A percentile compares a stretch with the other conserved stretches of the same genome.
Conservation (phyloP, 2,888 invertebrate species). For the Pandemis corylana region DNA sequence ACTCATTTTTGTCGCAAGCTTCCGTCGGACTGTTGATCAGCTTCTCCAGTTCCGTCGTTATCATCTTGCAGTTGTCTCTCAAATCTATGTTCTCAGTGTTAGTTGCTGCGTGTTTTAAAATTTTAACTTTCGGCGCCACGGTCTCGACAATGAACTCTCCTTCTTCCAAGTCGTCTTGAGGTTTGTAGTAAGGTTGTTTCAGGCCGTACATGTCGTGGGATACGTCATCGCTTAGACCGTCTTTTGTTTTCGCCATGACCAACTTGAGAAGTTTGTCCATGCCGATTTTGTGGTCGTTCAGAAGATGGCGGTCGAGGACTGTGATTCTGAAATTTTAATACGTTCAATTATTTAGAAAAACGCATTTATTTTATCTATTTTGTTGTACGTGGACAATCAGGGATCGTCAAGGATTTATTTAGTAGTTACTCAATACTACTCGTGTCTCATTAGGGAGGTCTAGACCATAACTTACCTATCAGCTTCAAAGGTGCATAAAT, state of each 20-base stretch:
- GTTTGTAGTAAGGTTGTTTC: constrained; percentile 68
- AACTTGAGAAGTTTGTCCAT: constrained; percentile 71
- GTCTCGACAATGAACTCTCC: constrained; percentile 75
- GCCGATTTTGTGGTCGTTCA: constrained; percentile 74
- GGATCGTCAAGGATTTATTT: no score
- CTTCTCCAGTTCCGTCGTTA: constrained; percentile 64
- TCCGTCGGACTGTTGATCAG: constrained; percentile 56
- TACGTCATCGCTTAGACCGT: constrained; percentile 62
- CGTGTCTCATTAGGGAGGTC: no score
- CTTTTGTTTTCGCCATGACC: constrained; percentile 76
- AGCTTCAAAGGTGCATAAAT: constrained; percentile 71
- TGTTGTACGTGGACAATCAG: no score
- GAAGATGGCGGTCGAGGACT: constrained; percentile 71
- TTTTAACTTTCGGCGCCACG: constrained; percentile 68
- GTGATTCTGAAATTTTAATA: constrained; percentile 66
- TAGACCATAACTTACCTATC: constrained; percentile 60
- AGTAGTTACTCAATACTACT: no score
- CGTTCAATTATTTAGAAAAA: background rate
- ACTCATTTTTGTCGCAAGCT: constrained; percentile 55
- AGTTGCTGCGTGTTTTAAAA: constrained; percentile 65
- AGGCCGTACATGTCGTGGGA: constrained; percentile 50
- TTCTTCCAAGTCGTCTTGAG: constrained; percentile 62
- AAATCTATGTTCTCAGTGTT: constrained; percentile 71
- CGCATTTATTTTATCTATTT: no score
- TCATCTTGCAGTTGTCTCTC: constrained; percentile 58